Evolutionary conservation across 2,888 invertebrate species (phyloP), one percentile per base, ranked within the genome.

Genomic region (Gari tellinella): DNA sequence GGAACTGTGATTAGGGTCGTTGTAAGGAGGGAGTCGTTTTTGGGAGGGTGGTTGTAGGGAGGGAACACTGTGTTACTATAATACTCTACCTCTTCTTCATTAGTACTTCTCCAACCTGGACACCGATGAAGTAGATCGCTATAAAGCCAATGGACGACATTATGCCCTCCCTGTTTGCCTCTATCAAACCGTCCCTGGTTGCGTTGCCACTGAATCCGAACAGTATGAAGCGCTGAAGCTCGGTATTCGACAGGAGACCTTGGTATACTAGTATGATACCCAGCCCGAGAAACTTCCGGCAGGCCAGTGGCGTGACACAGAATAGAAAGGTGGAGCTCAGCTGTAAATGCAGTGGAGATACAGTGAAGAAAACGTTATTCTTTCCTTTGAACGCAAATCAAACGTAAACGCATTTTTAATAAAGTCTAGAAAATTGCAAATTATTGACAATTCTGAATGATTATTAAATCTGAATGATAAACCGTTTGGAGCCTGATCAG

Each of bases 131-230:
- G 92, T 96, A 97, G 7, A 99, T 92, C 0, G 95, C 94, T 0
- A 97, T 93, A 91, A 96, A 98, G 1, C 99, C 99, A 0, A 95
- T 93, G 25, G 95, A 93, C 0, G 98, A 97, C 17, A 95, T 94
- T 41, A 99, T 92, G 0, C 99, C 99, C 93, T 99, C 99, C 65
- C 96, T 94, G 92, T 99, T 99, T 0, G 97, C 96, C 31, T 94
- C 92, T 5, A 97, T 78, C 51, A 97, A 93, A 63, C 93, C 93
- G 43, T 92, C 91, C 26, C 88, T 58, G n/a, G 72, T 52, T 3
- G 66, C 82, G 12, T 60, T 37, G 0, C 84, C 82, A 51, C 81
- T 56, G 26, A 49, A 68, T 12, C 84, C 86, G 25, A 66, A 93
- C 85, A 97, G 94, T 0, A 97, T 94, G 94, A 80, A 95, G 0